Evolutionary conservation across 1,140 invertebrate species (phyloP), one percentile per base, ranked within the genome.

Genomic region (Hycleus phaleratus): DNA sequence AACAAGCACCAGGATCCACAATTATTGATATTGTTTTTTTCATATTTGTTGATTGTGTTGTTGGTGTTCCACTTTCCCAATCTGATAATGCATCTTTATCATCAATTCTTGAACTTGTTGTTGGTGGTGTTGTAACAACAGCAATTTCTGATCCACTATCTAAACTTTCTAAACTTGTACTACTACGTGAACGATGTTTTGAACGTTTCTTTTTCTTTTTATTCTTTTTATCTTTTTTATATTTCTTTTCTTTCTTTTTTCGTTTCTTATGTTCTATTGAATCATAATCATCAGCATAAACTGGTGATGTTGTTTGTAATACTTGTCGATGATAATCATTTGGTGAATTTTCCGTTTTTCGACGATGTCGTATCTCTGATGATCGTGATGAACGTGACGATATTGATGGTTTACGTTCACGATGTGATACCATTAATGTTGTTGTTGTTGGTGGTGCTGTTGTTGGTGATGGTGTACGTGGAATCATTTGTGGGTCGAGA

Each of bases 121-220:
- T 64, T 67, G 68, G 66, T 6, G 64, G 64, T 9, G 63, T 63
- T 51, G 55, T 65, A 5, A 46, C 56, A 43, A 51, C 32, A 2
- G 57, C 12, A 68, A 67, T 44, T 49, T 62, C 24, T 64, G 68
- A 68, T 45, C 62, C 67, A 49, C 63, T 65, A 26, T 67, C 69
- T 9, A 61, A 62, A 50, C 63, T 70, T 38, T 73, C 57, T 50
- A 77, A 73, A 66, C 85, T 88, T 0, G 82, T 32, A 5, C 4
- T 75, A 54, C 85, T 86, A 42, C 82, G 77, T 11, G 83, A 84
- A 42, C 78, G 72, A 42, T 85, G 80, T 62, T 84, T 85, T 2
- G 78, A 76, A 65, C 83, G 82, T 58, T 82, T 81, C 66, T 87
- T 87, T 8, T 83, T 83, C 72, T 87, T 87, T 71, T 86, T 87